A percentile compares a stretch with the other conserved stretches of the same genome.
Conservation (phyloP, 2,113 vertebrate species). For the Micromys minutus region DNA sequence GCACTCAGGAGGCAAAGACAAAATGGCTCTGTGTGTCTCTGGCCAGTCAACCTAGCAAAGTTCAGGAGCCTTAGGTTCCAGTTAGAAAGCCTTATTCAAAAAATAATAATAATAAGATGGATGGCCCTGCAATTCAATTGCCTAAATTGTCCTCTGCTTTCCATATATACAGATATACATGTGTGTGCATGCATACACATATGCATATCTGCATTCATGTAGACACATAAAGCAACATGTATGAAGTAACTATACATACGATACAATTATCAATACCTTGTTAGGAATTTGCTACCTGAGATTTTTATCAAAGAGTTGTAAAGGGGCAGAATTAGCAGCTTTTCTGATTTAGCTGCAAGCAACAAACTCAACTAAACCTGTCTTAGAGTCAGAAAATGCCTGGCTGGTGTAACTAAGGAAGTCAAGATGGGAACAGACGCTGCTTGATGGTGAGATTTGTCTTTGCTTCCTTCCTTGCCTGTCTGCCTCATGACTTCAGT, state of each 20-base stretch:
- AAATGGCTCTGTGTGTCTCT: not conserved
- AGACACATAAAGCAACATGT: not conserved
- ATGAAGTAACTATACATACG: not conserved
- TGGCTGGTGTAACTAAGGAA: no score
- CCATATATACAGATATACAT: not conserved
- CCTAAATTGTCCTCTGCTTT: not conserved
- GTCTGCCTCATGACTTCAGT: not conserved
- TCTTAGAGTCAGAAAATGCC: not conserved
- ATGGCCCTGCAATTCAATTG: not conserved
- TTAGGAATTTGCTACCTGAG: not conserved
- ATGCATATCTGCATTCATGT: not conserved
- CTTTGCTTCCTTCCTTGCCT: not conserved
- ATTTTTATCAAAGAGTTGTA: not conserved
- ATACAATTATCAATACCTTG: not conserved
- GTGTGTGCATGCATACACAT: not conserved
- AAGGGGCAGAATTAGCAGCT: not conserved
- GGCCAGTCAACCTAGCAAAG: not conserved
- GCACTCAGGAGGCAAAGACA: not conserved
- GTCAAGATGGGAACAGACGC: not conserved
- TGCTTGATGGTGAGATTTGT: not conserved
- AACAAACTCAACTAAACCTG: constrained; percentile 1
- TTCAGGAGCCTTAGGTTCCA: not conserved
- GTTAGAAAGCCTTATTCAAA: not conserved
- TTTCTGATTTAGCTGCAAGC: not conserved
- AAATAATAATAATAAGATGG: no score